These are phyloP conservation scores for Drosophila mettleri DNA, from an alignment of 2,888 invertebrate species.

Conservation along the genomic window DNA sequence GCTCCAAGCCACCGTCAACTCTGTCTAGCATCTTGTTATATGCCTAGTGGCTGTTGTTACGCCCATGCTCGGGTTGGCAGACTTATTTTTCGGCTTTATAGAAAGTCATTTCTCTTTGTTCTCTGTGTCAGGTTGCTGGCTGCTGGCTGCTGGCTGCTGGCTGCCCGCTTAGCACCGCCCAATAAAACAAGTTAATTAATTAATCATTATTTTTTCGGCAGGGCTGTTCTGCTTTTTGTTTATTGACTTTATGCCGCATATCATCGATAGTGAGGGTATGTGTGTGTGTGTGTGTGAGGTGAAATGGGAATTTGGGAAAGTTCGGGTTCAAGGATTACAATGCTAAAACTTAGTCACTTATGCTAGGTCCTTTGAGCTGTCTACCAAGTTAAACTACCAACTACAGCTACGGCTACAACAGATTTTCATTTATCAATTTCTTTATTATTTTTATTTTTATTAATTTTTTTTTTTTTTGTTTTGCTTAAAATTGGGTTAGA, in stretches of 20 bases:
- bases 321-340: conserved; percentile 51
- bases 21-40: conserved; percentile 4
- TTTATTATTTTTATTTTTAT: not conserved
- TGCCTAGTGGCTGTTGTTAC: not conserved
- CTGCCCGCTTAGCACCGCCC: conserved; percentile 25
- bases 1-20: not conserved
- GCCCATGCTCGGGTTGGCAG: conserved; percentile 24
- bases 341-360: conserved; percentile 70
- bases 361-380: conserved; percentile 34
- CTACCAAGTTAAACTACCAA: conserved; percentile 46
- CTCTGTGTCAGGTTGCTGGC: not conserved
- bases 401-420: conserved; percentile 36
- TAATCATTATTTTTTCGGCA: conserved; percentile 73
- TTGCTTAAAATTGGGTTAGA: conserved; percentile 23
- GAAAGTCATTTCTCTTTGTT: conserved; percentile 65
- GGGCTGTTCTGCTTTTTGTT: conserved; percentile 51
- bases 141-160: no score
- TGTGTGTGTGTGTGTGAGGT: conserved; percentile 4
- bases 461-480: conserved; percentile 1
- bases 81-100: conserved; percentile 61
- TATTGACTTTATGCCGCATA: conserved; percentile 55
- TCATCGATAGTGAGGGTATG: conserved; percentile 24
- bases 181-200: conserved; percentile 78
- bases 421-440: conserved; percentile 12
- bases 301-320: not conserved